phyloP scores from a whole-genome alignment of 2,888 invertebrate genomes.

The Drosophila neonasuta region DNA sequence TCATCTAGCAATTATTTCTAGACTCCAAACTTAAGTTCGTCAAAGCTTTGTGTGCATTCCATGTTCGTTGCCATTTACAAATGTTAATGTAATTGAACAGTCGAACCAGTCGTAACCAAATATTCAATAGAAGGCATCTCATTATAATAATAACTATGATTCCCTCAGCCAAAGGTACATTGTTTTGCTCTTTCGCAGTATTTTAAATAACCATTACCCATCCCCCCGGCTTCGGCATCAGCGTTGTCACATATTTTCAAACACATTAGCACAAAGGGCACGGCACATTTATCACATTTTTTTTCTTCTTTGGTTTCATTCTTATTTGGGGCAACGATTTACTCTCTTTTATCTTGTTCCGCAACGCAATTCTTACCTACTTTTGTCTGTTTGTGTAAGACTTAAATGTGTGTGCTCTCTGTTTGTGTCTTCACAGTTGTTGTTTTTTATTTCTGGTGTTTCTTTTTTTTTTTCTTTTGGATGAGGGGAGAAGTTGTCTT shows the following conservation, averaged over 20 bases:
- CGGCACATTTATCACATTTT: slow-evolving; percentile 64
- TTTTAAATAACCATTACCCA: slow-evolving; percentile 20
- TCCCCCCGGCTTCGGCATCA: neutral
- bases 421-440: neutral
- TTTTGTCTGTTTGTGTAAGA: slow-evolving; percentile 57
- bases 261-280: slow-evolving; percentile 67
- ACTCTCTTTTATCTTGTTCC: slow-evolving; percentile 26
- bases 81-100: neutral
- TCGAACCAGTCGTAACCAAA: neutral
- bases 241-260: slow-evolving; percentile 34
- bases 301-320: slow-evolving; percentile 6
- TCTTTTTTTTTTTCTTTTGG: neutral
- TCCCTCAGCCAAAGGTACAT: neutral
- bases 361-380: slow-evolving; percentile 61
- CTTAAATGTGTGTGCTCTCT: slow-evolving; percentile 28
- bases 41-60: neutral
- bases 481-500: slow-evolving; percentile 11
- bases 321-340: slow-evolving; percentile 25
- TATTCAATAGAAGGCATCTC: neutral
- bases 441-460: too few relatives aligned
- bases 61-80: neutral
- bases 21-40: neutral
- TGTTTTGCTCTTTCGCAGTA: neutral
- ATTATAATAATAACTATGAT: neutral
- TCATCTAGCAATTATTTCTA: too few relatives aligned